Base-by-base conservation (phyloP, 2,888 invertebrate species). In the Platerodrilus igneus region DNA sequence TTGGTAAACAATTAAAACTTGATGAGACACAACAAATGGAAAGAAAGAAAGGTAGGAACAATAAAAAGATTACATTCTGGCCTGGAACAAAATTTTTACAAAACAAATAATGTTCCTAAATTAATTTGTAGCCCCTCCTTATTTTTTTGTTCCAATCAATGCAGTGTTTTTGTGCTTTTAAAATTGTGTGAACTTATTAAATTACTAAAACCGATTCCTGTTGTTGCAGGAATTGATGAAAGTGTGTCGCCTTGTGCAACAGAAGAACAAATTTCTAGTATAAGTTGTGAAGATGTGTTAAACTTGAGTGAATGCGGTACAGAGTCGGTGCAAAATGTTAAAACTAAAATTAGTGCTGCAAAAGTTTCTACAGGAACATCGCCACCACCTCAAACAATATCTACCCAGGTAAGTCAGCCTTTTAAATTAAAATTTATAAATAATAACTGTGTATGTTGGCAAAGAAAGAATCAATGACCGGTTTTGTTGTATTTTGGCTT, bases 371-470 rank as follows among this genome's bases (percentile, higher is more conserved):
- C 82, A 30, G 87, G 85, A 41, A 89, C 89, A 18, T 89, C 88
- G 18, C 89, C 90, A 25, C 86, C 88, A 18, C 89, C 90, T 2
- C 90, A 90, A 66, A 86, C 73, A 61, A 88, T 86, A 58, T 86
- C 89, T 15, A 91, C 90, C 14, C 90, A 91, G 66, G 76, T 75
- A 58, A 50, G 41, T 40, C 3, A 11, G 3, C 2, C 9, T 15
- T 4, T 16, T 16, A 37, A 21, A 6, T 15, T 26, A 1, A 32
- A 32, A 18, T 22, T 10, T 10, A n/a, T n/a, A n/a, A n/a, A n/a
- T n/a, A n/a, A n/a, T n/a, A n/a, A n/a, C n/a, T n/a, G n/a, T n/a
- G n/a, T n/a, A n/a, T n/a, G n/a, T n/a, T n/a, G n/a, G n/a, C n/a
- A n/a, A n/a, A n/a, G n/a, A n/a, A n/a, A n/a, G n/a, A n/a, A n/a